Evolutionary conservation across 1,140 invertebrate genomes (phyloP).

Genomic region (Sminthurides bifidus): DNA sequence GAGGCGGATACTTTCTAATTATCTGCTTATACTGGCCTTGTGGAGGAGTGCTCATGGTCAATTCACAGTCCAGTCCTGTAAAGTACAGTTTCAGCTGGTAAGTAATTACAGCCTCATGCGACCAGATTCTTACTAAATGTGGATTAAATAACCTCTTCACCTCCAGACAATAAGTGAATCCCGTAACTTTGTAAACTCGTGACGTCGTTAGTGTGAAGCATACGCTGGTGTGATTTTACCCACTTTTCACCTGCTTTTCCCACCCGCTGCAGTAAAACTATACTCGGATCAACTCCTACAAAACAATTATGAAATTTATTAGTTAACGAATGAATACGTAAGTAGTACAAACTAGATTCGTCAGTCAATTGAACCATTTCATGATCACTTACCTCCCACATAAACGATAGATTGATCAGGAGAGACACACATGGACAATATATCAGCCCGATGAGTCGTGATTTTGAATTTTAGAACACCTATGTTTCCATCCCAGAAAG

Average conservation of each 20-base stretch:
- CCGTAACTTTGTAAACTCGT: slow-evolving; percentile 48
- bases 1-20: slow-evolving; percentile 27
- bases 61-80: slow-evolving; percentile 23
- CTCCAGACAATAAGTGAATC: slow-evolving; percentile 59
- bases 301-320: no score
- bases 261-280: slow-evolving; percentile 47
- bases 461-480: slow-evolving; percentile 63
- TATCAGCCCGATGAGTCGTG: slow-evolving; percentile 64
- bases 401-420: slow-evolving; percentile 56
- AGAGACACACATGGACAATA: slow-evolving; percentile 58
- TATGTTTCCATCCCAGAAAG: slow-evolving; percentile 72
- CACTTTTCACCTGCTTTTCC: slow-evolving; percentile 48
- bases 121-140: background rate
- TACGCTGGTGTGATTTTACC: slow-evolving; percentile 63
- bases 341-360: no score
- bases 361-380: no score
- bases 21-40: slow-evolving; percentile 10
- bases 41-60: slow-evolving; percentile 24
- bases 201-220: slow-evolving; percentile 74
- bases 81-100: background rate
- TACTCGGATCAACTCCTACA: slow-evolving; percentile 60
- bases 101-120: background rate
- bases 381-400: slow-evolving; percentile 47
- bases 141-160: slow-evolving; percentile 32
- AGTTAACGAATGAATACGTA: no score